Percentiles rank a stretch among this genome's conserved stretches.
Evolutionary conservation across 2,113 vertebrate genomes (phyloP).

Genomic region (Pseudopipra pipra): DNA sequence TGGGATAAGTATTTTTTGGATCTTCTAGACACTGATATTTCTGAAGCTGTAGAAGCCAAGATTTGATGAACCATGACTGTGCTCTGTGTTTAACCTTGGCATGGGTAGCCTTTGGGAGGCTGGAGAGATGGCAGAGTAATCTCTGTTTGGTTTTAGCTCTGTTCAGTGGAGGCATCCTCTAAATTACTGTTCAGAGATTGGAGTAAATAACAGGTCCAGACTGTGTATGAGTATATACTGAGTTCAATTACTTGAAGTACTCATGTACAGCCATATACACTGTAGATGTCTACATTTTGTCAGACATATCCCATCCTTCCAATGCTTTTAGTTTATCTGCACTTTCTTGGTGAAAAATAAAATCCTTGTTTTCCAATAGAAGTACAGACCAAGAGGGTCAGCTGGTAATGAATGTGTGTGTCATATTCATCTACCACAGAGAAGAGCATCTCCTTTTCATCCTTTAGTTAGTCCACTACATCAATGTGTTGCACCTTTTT

Average conservation of each 20-base stretch:
- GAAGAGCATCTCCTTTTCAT: conserved; percentile 62
- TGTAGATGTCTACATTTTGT: background rate
- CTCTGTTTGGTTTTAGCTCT: background rate
- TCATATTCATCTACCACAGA: conserved; percentile 64
- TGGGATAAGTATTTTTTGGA: background rate
- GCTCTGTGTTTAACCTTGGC: background rate
- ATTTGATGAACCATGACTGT: background rate
- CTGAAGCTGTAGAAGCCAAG: background rate
- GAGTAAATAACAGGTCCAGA: background rate
- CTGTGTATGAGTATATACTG: background rate
- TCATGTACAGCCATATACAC: too few relatives aligned
- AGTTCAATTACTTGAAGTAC: background rate
- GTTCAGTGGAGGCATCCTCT: background rate
- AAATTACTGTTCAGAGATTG: background rate
- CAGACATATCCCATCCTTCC: background rate
- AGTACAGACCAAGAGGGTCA: background rate
- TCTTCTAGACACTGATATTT: background rate
- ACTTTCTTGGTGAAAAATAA: background rate
- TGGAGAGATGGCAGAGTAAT: background rate
- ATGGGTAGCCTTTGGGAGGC: background rate
- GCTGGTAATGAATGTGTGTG: background rate
- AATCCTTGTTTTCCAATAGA: background rate
- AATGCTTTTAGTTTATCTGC: background rate
- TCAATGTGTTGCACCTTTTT: conserved; percentile 38
- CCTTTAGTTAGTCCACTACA: conserved; percentile 50